Conservation (phyloP, 2,888 invertebrate species). For the Caenorhabditis sp. region DNA sequence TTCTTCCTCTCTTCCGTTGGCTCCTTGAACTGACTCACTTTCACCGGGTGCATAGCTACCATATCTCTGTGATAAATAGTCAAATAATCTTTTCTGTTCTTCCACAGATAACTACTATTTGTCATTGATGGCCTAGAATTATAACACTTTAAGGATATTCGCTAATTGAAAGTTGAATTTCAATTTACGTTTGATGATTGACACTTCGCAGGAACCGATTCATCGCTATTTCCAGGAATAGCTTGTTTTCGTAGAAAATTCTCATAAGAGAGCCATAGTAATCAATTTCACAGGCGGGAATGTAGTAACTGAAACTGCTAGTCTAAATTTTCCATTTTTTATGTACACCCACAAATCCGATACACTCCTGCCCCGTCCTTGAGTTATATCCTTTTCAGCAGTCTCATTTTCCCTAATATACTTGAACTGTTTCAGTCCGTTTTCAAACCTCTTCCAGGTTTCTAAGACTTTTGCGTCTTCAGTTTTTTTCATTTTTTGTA, state of each 20-base stretch:
- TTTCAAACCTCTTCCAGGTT: constrained; percentile 23
- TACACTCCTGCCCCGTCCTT: constrained; percentile 19
- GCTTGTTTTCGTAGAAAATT: constrained; percentile 29
- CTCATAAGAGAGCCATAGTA: constrained; percentile 47
- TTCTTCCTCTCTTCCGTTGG: constrained; percentile 1
- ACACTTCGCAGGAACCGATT: constrained; percentile 41
- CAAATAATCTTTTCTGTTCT: neutral
- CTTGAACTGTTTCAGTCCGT: constrained; percentile 16
- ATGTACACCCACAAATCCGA: constrained; percentile 41
- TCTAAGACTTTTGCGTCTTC: neutral
- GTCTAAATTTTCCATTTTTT: neutral
- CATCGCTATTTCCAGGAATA: constrained; percentile 50
- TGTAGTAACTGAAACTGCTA: constrained; percentile 24
- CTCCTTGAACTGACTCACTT: constrained; percentile 17
- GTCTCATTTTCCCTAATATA: constrained; percentile 25
- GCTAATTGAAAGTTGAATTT: neutral
- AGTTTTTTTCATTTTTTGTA: neutral
- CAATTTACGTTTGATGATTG: constrained; percentile 32
- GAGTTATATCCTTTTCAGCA: constrained; percentile 7
- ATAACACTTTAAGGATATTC: too few relatives aligned
- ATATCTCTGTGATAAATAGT: neutral
- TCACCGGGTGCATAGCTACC: constrained; percentile 43
- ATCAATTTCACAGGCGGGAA: constrained; percentile 25
- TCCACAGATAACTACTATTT: constrained; percentile 33
- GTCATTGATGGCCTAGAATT: constrained; percentile 7